phyloP scores from a whole-genome alignment of 2,113 vertebrate genomes.

The Mustela lutreola region DNA sequence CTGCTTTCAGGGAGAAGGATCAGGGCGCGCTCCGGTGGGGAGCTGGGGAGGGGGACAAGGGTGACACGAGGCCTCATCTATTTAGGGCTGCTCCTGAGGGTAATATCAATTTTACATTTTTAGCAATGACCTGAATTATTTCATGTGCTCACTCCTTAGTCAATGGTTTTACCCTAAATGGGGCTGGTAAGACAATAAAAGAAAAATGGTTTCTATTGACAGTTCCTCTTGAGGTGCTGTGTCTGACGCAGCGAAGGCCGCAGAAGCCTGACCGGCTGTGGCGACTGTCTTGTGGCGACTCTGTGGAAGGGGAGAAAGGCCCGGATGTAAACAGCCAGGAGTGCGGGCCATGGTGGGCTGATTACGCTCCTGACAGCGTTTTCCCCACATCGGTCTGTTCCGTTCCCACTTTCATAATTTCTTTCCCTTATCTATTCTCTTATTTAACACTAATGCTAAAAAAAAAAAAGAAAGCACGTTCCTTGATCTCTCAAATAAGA shows the following conservation, averaged over 20 bases:
- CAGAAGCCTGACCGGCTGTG: neutral
- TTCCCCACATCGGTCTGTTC: fast-evolving
- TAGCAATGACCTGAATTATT: constrained; percentile 62
- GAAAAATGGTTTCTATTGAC: neutral
- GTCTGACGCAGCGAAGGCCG: neutral
- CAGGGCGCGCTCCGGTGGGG: fast-evolving
- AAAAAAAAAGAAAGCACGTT: neutral
- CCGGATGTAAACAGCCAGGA: neutral
- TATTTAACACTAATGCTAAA: neutral
- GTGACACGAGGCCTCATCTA: neutral
- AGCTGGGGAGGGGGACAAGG: neutral
- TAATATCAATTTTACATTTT: constrained; percentile 54
- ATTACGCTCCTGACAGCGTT: fast-evolving
- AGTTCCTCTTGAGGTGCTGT: neutral
- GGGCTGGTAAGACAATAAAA: neutral
- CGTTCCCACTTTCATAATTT: fast-evolving
- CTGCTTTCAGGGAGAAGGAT: neutral
- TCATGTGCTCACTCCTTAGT: neutral
- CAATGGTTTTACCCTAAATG: constrained; percentile 35
- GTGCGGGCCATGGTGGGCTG: fast-evolving
- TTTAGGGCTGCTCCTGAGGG: constrained; percentile 37
- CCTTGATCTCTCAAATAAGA: neutral
- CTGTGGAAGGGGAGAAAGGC: neutral
- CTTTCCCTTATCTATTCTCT: neutral
- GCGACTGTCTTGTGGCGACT: no score